Evolutionary conservation across 1,140 invertebrate species (phyloP).

Genomic region (Leucophenga varia): DNA sequence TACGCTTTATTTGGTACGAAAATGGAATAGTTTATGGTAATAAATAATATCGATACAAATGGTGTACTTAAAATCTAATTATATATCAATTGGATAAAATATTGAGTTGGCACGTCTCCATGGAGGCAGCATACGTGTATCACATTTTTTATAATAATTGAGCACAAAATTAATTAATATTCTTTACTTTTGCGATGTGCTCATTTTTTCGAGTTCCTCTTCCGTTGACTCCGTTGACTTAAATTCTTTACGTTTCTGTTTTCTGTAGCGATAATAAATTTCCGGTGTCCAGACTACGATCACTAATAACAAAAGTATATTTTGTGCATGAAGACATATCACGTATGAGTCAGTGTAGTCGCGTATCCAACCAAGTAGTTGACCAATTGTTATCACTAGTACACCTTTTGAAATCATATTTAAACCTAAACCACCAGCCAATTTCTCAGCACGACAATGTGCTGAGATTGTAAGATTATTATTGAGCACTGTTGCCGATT

Average conservation of each 20-base stretch:
- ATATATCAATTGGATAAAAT: too few species aligned
- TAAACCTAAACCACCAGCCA: conserved; percentile 69
- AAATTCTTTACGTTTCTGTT: conserved; percentile 15
- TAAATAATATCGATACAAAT: too few species aligned
- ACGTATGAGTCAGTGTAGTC: conserved; percentile 65
- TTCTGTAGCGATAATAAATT: conserved; percentile 53
- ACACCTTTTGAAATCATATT: conserved; percentile 74
- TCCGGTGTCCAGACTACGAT: conserved; percentile 64
- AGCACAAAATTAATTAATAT: conserved; percentile 19
- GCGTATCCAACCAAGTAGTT: conserved; percentile 68
- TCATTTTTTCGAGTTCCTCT: conserved; percentile 24
- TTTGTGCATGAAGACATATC: conserved; percentile 66
- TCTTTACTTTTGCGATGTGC: conserved; percentile 1
- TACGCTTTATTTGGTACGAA: too few species aligned
- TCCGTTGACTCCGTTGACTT: conserved; percentile 29
- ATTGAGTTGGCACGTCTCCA: too few species aligned
- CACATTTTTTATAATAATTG: too few species aligned
- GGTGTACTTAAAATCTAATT: too few species aligned
- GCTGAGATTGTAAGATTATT: conserved; percentile 71
- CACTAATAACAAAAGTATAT: conserved; percentile 60
- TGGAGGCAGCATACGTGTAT: too few species aligned
- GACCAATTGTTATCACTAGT: conserved; percentile 66
- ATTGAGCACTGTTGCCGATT: conserved; percentile 65
- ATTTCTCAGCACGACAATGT: conserved; percentile 60
- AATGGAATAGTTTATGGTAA: too few species aligned